phyloP scores from a whole-genome alignment of 2,888 invertebrate species.

The Drosophila cognata region DNA sequence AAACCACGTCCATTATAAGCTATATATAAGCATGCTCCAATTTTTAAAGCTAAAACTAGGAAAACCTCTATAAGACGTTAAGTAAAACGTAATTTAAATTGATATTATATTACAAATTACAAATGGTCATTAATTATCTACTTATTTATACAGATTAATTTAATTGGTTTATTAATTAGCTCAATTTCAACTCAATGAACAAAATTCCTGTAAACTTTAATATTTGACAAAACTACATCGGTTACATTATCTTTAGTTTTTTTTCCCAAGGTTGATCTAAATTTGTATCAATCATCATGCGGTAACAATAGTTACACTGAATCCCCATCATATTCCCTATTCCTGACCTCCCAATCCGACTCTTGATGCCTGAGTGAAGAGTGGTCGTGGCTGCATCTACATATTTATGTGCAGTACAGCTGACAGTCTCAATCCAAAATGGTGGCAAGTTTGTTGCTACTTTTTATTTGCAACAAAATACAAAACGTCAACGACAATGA shows the following conservation, averaged over 20 bases:
- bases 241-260: background rate
- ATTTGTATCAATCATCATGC: constrained; percentile 4
- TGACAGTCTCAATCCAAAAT: constrained; percentile 47
- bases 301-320: constrained; percentile 6
- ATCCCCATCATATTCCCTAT: background rate
- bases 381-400: constrained; percentile 29
- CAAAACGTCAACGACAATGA: constrained; percentile 59
- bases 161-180: background rate
- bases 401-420: constrained; percentile 31
- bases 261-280: background rate
- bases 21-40: background rate
- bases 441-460: constrained; percentile 56
- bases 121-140: background rate
- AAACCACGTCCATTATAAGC: too few species aligned
- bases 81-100: background rate
- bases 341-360: constrained; percentile 26
- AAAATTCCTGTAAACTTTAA: background rate
- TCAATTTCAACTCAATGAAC: background rate
- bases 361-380: constrained; percentile 33
- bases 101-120: background rate
- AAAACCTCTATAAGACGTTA: too few species aligned
- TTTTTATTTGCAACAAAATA: constrained; percentile 61
- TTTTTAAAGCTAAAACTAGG: background rate
- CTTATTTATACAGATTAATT: background rate
- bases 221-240: too few species aligned